A percentile compares a stretch with the other conserved stretches of the same genome.
Evolutionary conservation across 2,888 invertebrate genomes (phyloP).

Genomic region (Bursaphelenchus okinawaensis): DNA sequence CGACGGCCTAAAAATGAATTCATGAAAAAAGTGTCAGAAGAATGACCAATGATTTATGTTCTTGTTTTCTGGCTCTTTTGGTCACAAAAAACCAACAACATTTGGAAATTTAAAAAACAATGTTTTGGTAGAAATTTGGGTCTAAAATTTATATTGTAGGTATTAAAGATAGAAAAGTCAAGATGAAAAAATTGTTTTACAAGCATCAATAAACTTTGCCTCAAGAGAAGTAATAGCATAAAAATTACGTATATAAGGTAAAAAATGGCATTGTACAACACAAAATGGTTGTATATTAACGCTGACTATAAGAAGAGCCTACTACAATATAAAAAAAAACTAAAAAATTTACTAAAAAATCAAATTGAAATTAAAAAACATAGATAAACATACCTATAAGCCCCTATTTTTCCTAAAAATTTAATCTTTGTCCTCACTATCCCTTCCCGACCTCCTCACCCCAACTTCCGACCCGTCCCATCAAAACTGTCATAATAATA

Average conservation of each 20-base stretch:
- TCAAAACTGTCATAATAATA: background rate
- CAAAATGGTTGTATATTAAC: too few relatives aligned
- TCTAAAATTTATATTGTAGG: too few relatives aligned
- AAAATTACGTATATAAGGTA: too few relatives aligned
- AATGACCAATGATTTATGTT: background rate
- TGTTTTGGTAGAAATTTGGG: background rate
- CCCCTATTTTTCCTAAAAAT: background rate
- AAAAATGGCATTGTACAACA: too few relatives aligned
- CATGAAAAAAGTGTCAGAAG: background rate
- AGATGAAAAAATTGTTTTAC: too few relatives aligned
- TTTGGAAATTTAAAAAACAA: background rate
- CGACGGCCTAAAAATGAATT: background rate
- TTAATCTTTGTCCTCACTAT: background rate
- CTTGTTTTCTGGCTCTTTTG: background rate
- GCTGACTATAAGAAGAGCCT: too few relatives aligned
- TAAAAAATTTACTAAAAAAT: background rate
- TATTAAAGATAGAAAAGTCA: too few relatives aligned
- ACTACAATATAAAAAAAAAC: too few relatives aligned
- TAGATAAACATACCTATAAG: background rate
- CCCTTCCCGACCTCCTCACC: background rate
- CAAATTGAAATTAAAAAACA: background rate
- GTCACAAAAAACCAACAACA: background rate
- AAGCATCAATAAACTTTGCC: too few relatives aligned
- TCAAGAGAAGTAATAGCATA: too few relatives aligned
- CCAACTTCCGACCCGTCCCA: too few relatives aligned